phyloP scores from a whole-genome alignment of 2,888 invertebrate genomes.

The Epinotia bilunana region DNA sequence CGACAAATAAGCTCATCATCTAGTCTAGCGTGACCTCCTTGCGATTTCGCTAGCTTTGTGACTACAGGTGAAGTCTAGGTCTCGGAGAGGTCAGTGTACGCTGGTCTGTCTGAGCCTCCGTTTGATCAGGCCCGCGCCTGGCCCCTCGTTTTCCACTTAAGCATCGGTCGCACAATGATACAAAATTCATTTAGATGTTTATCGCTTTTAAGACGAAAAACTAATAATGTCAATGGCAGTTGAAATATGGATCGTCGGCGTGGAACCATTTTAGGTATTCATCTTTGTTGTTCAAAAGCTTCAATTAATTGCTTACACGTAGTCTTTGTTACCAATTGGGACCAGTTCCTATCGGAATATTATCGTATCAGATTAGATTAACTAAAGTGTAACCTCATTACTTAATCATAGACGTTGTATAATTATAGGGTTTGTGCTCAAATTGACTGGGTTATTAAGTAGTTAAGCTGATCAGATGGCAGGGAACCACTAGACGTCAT shows the following conservation, averaged over 20 bases:
- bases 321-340: constrained; percentile 30
- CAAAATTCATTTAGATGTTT: constrained; percentile 79
- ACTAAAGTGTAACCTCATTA: not conserved
- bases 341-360: constrained; percentile 43
- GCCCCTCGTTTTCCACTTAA: constrained; percentile 78
- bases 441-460: not conserved
- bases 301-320: constrained; percentile 39
- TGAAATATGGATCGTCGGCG: constrained; percentile 46
- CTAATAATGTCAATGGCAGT: constrained; percentile 71
- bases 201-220: constrained; percentile 78
- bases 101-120: constrained; percentile 48
- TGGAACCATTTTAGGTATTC: constrained; percentile 28
- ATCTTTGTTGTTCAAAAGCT: constrained; percentile 35
- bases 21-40: constrained; percentile 57
- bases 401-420: not conserved
- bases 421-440: too few relatives aligned
- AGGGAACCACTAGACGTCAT: not conserved
- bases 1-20: constrained; percentile 58
- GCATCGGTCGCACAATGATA: constrained; percentile 67
- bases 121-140: constrained; percentile 71
- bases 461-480: not conserved
- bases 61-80: constrained; percentile 10
- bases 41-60: constrained; percentile 53
- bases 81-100: not conserved
- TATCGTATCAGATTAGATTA: constrained; percentile 58